phyloP scores from a whole-genome alignment of 2,113 vertebrate genomes.

The Lagopus muta region DNA sequence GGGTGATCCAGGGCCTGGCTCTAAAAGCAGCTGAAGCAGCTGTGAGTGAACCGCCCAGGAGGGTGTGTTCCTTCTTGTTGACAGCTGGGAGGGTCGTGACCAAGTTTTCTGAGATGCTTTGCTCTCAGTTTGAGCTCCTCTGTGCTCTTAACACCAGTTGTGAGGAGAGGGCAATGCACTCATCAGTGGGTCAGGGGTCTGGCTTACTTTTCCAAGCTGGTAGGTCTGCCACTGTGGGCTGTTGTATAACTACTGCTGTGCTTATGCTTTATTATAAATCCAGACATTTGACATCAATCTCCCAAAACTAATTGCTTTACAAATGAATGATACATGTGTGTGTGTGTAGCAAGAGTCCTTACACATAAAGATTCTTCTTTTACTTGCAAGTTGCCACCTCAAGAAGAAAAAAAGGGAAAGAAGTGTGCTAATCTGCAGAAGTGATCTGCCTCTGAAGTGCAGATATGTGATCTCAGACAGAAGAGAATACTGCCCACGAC shows the following conservation, averaged over 20 bases:
- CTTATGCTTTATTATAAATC: not conserved
- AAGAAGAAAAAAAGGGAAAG: not conserved
- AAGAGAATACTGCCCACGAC: not conserved
- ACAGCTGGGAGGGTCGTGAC: not conserved
- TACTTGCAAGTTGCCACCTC: not conserved
- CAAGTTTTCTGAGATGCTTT: not conserved
- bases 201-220: not conserved
- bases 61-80: conserved; percentile 16
- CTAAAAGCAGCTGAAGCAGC: not conserved
- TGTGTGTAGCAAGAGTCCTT: not conserved
- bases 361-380: not conserved
- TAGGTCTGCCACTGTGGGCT: not conserved
- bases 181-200: not conserved
- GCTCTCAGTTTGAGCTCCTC: not conserved
- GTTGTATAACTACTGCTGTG: not conserved
- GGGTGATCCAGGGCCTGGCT: not conserved
- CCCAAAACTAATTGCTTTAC: not conserved
- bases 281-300: not conserved
- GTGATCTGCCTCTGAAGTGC: not conserved
- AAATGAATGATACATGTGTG: accelerated
- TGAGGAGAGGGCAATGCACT: not conserved
- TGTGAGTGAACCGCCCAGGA: not conserved
- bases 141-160: not conserved
- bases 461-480: accelerated
- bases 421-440: not conserved